A percentile compares a stretch with the other conserved stretches of the same genome.
These are phyloP conservation scores for Drosophila sturtevanti DNA, from an alignment of 1,140 invertebrate genomes.

Conservation along the genomic window DNA sequence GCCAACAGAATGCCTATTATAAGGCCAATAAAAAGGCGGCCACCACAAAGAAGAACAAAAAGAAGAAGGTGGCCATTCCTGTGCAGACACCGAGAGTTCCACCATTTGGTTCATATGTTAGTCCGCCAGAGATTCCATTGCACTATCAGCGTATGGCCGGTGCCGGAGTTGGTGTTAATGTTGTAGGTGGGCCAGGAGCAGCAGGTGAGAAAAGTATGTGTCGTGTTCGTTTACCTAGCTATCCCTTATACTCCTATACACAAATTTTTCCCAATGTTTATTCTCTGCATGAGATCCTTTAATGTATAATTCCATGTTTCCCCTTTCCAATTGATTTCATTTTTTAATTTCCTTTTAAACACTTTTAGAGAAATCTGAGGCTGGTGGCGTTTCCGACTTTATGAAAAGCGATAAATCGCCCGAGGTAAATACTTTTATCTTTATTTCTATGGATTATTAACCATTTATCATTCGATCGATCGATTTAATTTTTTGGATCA, in stretches of 20 bases:
- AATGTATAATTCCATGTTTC: constrained; percentile 1
- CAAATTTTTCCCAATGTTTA: background rate
- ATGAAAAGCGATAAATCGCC: constrained; percentile 86
- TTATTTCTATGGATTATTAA: too few relatives aligned
- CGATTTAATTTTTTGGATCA: background rate
- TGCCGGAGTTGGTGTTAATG: background rate
- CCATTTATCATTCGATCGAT: background rate
- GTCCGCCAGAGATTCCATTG: constrained; percentile 80
- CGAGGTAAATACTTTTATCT: constrained; percentile 82
- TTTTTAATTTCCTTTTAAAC: background rate
- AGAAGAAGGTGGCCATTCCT: constrained; percentile 90
- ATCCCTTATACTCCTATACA: background rate
- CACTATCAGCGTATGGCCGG: constrained; percentile 79
- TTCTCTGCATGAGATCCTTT: constrained; percentile 70
- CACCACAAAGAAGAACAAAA: constrained; percentile 90
- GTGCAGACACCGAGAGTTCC: constrained; percentile 94
- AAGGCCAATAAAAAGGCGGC: constrained; percentile 88
- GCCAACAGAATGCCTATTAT: constrained; percentile 86
- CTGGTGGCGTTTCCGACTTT: constrained; percentile 60
- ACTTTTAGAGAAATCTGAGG: constrained; percentile 66
- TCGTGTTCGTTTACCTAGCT: constrained; percentile 82
- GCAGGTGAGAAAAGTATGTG: constrained; percentile 81
- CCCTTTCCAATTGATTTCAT: background rate
- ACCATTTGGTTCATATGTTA: constrained; percentile 84
- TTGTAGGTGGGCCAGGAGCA: constrained; percentile 47